phyloP scores from a whole-genome alignment of 2,797 vertebrate species.

The Cyclopterus lumpus region DNA sequence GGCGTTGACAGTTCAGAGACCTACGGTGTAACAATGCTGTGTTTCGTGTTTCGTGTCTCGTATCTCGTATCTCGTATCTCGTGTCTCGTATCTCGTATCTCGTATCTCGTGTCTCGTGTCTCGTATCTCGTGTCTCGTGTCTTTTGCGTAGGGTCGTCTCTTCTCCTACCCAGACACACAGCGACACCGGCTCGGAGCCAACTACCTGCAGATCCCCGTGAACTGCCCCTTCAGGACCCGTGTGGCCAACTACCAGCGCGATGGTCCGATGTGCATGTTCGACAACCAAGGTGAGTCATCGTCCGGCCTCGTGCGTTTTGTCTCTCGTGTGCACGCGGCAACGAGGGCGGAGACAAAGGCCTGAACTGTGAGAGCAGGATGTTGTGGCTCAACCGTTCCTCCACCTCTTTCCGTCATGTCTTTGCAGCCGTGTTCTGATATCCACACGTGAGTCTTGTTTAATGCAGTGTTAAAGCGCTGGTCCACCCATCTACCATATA shows the following conservation, averaged over 20 bases:
- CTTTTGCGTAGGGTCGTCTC: constrained; percentile 86
- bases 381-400: neutral
- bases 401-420: neutral
- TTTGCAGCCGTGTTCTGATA: neutral
- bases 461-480: neutral
- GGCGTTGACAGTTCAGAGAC: neutral
- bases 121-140: neutral
- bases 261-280: constrained; percentile 92
- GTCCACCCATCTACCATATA: too few relatives aligned
- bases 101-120: too few relatives aligned
- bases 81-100: too few relatives aligned
- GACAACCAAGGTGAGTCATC: constrained; percentile 91
- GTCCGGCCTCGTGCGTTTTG: neutral
- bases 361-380: neutral
- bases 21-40: neutral
- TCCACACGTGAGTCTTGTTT: neutral
- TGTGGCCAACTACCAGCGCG: constrained; percentile 94
- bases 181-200: constrained; percentile 93
- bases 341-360: neutral
- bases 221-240: constrained; percentile 93
- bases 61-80: too few relatives aligned
- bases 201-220: constrained; percentile 95
- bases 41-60: too few relatives aligned
- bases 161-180: constrained; percentile 97
- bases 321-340: neutral